Percentiles rank a stretch among this genome's conserved stretches.
phyloP scores from a whole-genome alignment of 2,113 vertebrate genomes.

The Gadus chalcogrammus region DNA sequence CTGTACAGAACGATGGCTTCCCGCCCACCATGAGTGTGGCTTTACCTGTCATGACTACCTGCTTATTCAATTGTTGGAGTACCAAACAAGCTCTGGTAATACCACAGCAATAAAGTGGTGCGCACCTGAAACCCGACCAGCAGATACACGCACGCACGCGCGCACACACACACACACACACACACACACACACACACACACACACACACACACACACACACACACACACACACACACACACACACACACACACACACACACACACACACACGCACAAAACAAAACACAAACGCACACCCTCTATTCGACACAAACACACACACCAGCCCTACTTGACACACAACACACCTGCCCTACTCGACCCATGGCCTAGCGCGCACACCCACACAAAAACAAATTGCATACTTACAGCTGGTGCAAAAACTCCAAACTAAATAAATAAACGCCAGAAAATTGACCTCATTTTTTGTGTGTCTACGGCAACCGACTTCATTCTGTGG shows the following conservation, averaged over 20 bases:
- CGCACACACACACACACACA: slow-evolving; percentile 1
- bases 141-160: neutral
- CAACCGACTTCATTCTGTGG: slow-evolving; percentile 39
- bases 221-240: neutral
- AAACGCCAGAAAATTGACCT: slow-evolving; percentile 34
- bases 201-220: neutral
- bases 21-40: neutral
- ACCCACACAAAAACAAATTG: no score
- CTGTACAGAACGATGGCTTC: slow-evolving; percentile 5
- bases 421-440: neutral
- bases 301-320: neutral
- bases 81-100: slow-evolving; percentile 17
- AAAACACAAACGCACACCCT: neutral
- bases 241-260: slow-evolving; percentile 6
- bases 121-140: neutral
- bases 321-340: neutral
- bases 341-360: neutral
- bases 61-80: neutral
- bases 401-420: neutral
- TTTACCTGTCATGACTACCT: slow-evolving; percentile 32
- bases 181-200: neutral
- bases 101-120: slow-evolving; percentile 14
- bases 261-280: neutral
- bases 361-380: no score
- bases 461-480: slow-evolving; percentile 22